Conservation (phyloP, 2,113 vertebrate genomes). For the Otocyon megalotis region DNA sequence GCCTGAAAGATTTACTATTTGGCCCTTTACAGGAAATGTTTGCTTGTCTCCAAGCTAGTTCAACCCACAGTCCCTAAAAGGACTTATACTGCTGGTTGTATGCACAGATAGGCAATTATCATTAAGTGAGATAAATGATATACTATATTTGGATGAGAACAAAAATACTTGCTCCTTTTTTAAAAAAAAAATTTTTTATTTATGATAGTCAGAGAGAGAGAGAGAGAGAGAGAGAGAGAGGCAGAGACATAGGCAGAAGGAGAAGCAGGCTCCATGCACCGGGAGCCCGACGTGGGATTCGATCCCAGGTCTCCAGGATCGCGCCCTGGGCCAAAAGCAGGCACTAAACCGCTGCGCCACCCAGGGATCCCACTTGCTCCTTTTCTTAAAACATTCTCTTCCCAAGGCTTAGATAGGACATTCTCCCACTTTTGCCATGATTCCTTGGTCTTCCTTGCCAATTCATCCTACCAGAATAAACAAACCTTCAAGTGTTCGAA, state of each 20-base stretch:
- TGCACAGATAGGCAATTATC: neutral
- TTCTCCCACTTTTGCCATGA: neutral
- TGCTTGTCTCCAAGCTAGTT: neutral
- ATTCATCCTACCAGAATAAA: slow-evolving; percentile 16
- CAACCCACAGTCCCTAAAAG: neutral
- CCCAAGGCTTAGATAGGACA: neutral
- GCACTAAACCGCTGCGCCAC: too few species aligned
- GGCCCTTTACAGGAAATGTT: slow-evolving; percentile 25
- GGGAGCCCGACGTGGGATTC: too few species aligned
- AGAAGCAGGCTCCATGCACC: too few species aligned
- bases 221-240: too few species aligned
- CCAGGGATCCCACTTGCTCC: too few species aligned
- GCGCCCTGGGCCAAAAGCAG: too few species aligned
- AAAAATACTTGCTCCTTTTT: slow-evolving; percentile 31
- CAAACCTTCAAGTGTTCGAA: neutral
- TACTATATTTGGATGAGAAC: neutral
- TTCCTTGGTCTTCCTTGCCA: slow-evolving; percentile 23
- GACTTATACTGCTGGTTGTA: neutral
- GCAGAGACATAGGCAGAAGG: too few species aligned
- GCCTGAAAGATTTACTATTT: slow-evolving; percentile 44
- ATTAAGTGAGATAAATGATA: slow-evolving; percentile 53
- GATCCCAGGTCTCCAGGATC: too few species aligned
- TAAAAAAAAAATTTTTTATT: too few species aligned
- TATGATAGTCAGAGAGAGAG: too few species aligned
- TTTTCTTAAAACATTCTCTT: neutral